Percentiles rank a stretch among this genome's conserved stretches.
phyloP scores from a whole-genome alignment of 2,113 vertebrate genomes.

The Percopsis transmontana region DNA sequence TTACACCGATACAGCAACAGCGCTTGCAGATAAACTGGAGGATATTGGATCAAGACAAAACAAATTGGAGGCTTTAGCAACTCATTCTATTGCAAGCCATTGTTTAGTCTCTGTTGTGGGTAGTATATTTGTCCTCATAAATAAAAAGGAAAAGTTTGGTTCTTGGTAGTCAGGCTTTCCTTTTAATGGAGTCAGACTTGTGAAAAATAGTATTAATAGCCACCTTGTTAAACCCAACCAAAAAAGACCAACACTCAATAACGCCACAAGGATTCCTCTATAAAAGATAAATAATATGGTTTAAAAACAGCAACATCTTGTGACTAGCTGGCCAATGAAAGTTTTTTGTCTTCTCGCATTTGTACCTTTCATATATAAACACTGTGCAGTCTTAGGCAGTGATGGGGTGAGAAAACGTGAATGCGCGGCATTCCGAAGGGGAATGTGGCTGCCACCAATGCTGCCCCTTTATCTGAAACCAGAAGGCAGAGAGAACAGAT shows the following conservation, averaged over 20 bases:
- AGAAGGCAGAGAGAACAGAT: conserved; percentile 43
- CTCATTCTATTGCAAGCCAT: neutral
- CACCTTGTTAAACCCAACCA: conserved; percentile 2
- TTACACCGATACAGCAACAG: neutral
- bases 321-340: neutral
- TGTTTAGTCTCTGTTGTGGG: neutral
- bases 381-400: neutral
- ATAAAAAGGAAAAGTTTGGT: neutral
- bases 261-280: conserved; percentile 1
- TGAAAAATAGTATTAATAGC: conserved; percentile 10
- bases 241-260: conserved; percentile 14
- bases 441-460: conserved; percentile 26
- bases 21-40: neutral
- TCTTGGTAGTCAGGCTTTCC: conserved; percentile 14
- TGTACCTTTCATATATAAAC: neutral
- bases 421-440: neutral
- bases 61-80: neutral
- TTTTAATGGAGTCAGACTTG: conserved; percentile 21
- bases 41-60: neutral
- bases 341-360: neutral
- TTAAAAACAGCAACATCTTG: conserved; percentile 6
- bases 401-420: conserved; percentile 35
- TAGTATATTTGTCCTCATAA: conserved; percentile 8
- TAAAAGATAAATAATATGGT: conserved; percentile 4
- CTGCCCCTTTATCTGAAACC: conserved; percentile 27